Evolutionary conservation across 2,797 vertebrate genomes (phyloP).

Genomic region (Taeniopygia guttata): DNA sequence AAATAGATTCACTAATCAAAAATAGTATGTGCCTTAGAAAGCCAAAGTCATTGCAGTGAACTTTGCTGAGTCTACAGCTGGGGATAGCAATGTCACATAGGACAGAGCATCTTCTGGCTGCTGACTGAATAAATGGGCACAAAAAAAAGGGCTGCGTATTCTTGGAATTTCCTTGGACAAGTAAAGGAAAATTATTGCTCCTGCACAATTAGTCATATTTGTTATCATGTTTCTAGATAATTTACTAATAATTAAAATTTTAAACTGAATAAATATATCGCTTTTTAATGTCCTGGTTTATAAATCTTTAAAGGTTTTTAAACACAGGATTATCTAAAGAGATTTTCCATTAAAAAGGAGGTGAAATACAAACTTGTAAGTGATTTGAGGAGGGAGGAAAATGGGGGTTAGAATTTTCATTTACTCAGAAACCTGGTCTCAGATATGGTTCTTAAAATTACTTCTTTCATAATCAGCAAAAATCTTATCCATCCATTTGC

Average conservation of each 20-base stretch:
- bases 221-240: not conserved
- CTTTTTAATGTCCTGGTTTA: not conserved
- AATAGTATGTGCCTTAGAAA: not conserved
- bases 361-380: not conserved
- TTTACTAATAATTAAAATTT: not conserved
- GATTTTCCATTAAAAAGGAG: not conserved
- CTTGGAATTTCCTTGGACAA: not conserved
- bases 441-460: not conserved
- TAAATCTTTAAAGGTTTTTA: not conserved
- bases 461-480: not conserved
- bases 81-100: not conserved
- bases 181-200: not conserved
- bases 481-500: not conserved
- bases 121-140: not conserved
- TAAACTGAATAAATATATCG: not conserved
- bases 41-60: not conserved
- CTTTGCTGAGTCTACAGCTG: not conserved
- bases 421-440: not conserved
- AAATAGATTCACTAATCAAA: not conserved
- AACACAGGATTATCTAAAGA: not conserved
- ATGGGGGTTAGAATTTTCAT: rapidly evolving
- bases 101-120: not conserved
- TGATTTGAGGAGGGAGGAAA: rapidly evolving
- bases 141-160: not conserved
- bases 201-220: not conserved